These are phyloP conservation scores for Oreochromis grahami DNA, from an alignment of 2,797 vertebrate genomes.

Conservation along the genomic window DNA sequence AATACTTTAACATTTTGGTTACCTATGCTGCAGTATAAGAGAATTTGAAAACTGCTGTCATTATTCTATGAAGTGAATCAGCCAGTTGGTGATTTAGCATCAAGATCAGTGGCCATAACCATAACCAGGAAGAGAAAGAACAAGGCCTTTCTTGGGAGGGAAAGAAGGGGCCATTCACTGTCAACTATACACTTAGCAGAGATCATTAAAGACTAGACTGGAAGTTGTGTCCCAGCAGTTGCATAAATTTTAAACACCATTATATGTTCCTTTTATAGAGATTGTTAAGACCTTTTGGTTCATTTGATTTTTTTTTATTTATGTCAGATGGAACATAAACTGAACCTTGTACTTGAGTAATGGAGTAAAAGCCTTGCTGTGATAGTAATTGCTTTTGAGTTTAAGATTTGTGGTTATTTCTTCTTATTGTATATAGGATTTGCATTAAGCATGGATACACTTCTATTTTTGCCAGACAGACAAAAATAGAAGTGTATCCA, in stretches of 20 bases:
- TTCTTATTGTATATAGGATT: not conserved
- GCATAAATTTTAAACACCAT: not conserved
- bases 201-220: conserved; percentile 10
- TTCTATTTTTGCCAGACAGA: not conserved
- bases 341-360: not conserved
- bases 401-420: not conserved
- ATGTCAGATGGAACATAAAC: not conserved
- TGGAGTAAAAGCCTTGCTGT: not conserved
- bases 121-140: conserved; percentile 61
- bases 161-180: conserved; percentile 20
- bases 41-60: not conserved
- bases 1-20: not conserved
- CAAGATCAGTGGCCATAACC: not conserved
- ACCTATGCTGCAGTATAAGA: not conserved
- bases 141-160: conserved; percentile 60
- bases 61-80: not conserved
- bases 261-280: conserved; percentile 1
- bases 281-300: not conserved
- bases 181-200: conserved; percentile 4
- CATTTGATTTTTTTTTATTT: not conserved
- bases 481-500: not conserved
- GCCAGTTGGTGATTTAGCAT: not conserved
- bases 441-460: not conserved
- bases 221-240: conserved; percentile 12
- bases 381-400: not conserved